phyloP scores from a whole-genome alignment of 2,888 invertebrate genomes.

The Polydrusus tereticollis region DNA sequence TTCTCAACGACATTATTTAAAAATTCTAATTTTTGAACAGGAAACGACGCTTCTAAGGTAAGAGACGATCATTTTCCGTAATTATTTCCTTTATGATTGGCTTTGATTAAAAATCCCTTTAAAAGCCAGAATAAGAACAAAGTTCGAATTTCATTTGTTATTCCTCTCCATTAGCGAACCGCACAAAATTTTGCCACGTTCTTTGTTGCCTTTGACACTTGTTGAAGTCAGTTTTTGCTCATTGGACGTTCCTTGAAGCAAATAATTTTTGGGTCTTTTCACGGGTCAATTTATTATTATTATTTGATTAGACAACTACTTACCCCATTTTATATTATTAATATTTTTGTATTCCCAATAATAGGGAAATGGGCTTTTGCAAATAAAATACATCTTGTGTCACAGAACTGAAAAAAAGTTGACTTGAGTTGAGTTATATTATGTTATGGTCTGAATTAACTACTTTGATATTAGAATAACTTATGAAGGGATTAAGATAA shows the following conservation, averaged over 20 bases:
- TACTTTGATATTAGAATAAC: too few relatives aligned
- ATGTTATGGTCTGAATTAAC: too few relatives aligned
- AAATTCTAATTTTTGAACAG: not conserved
- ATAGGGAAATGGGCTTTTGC: too few relatives aligned
- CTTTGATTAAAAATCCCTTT: conserved; percentile 5
- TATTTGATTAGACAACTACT: too few relatives aligned
- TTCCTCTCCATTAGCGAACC: not conserved
- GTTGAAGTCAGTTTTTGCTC: not conserved
- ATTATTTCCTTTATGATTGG: not conserved
- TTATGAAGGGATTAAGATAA: too few relatives aligned
- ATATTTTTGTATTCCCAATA: too few relatives aligned
- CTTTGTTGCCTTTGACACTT: not conserved
- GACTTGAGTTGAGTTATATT: too few relatives aligned
- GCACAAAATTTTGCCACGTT: not conserved
- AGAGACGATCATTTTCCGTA: not conserved
- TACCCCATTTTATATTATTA: too few relatives aligned
- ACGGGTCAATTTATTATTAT: too few relatives aligned
- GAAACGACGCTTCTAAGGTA: not conserved
- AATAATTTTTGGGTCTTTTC: not conserved
- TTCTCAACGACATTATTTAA: too few relatives aligned
- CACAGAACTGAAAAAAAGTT: too few relatives aligned
- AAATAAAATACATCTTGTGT: too few relatives aligned
- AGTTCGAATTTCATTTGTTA: not conserved
- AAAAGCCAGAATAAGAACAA: not conserved
- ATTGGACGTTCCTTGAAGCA: not conserved